Evolutionary conservation across 2,113 vertebrate species (phyloP).

Genomic region (Cyanoderma ruficeps): DNA sequence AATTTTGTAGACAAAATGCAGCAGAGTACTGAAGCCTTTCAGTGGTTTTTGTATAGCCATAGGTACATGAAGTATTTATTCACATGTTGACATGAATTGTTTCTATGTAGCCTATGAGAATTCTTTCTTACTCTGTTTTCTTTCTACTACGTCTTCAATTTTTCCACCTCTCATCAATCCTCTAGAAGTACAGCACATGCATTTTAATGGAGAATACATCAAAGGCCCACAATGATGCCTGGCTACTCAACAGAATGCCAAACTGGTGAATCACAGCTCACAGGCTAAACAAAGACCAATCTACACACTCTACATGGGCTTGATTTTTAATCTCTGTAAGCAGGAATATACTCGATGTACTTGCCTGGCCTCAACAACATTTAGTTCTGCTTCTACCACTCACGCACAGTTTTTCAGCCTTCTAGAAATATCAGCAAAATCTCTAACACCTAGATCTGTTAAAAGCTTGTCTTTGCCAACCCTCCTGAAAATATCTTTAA

Average conservation of each 20-base stretch:
- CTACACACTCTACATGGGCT: background rate
- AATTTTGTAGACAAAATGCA: conserved; percentile 23
- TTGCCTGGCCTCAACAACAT: background rate
- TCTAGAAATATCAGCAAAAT: conserved; percentile 36
- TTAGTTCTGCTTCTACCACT: background rate
- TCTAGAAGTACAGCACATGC: conserved; percentile 40
- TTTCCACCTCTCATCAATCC: conserved; percentile 61
- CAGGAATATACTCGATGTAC: background rate
- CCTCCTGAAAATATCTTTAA: background rate
- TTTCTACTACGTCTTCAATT: conserved; percentile 27
- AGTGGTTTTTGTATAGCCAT: background rate
- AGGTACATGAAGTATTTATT: conserved; percentile 56
- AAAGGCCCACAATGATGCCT: conserved; percentile 41
- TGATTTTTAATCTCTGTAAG: background rate
- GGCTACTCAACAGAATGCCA: conserved; percentile 58
- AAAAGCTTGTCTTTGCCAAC: background rate
- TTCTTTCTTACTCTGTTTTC: conserved; percentile 54
- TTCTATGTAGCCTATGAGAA: conserved; percentile 41
- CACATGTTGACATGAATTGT: conserved; percentile 49
- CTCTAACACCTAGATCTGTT: conserved; percentile 5
- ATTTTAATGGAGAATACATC: conserved; percentile 63
- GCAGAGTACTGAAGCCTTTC: conserved; percentile 3
- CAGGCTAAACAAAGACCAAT: conserved; percentile 28
- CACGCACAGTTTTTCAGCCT: background rate
- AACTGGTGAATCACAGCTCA: conserved; percentile 24